Percentiles rank a stretch among this genome's conserved stretches.
Evolutionary conservation across 2,888 invertebrate species (phyloP).

Genomic region (Strigamia transsilvanica): DNA sequence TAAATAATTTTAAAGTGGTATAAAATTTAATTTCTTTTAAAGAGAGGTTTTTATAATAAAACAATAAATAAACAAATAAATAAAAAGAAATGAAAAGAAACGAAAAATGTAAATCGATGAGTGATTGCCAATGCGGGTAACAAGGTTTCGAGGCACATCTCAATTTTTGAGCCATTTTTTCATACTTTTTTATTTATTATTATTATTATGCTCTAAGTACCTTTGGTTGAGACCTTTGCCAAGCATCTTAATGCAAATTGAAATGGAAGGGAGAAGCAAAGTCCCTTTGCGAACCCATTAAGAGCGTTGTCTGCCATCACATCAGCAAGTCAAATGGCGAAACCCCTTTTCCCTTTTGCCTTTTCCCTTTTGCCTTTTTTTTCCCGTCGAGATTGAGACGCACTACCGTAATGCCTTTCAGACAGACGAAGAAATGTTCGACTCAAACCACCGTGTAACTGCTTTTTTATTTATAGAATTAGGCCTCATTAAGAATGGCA

Average conservation of each 20-base stretch:
- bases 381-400: not conserved
- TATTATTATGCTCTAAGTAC: slow-evolving; percentile 15
- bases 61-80: not conserved
- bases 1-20: slow-evolving; percentile 18
- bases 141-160: not conserved
- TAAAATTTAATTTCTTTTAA: not conserved
- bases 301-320: slow-evolving; percentile 49
- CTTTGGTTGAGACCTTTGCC: slow-evolving; percentile 36
- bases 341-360: not conserved
- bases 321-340: slow-evolving; percentile 52
- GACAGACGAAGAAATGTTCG: not conserved
- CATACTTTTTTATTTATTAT: not conserved
- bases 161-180: not conserved
- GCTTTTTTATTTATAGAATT: slow-evolving; percentile 29
- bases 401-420: slow-evolving; percentile 17
- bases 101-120: slow-evolving; percentile 11
- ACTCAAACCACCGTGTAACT: slow-evolving; percentile 49
- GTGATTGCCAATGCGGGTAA: slow-evolving; percentile 15
- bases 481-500: not conserved
- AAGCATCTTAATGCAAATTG: slow-evolving; percentile 48
- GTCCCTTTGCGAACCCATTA: slow-evolving; percentile 51
- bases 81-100: not conserved
- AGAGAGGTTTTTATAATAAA: not conserved
- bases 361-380: not conserved
- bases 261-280: slow-evolving; percentile 44